Evolutionary conservation across 1,140 invertebrate species (phyloP).

Genomic region (Andrena cerasifolii): DNA sequence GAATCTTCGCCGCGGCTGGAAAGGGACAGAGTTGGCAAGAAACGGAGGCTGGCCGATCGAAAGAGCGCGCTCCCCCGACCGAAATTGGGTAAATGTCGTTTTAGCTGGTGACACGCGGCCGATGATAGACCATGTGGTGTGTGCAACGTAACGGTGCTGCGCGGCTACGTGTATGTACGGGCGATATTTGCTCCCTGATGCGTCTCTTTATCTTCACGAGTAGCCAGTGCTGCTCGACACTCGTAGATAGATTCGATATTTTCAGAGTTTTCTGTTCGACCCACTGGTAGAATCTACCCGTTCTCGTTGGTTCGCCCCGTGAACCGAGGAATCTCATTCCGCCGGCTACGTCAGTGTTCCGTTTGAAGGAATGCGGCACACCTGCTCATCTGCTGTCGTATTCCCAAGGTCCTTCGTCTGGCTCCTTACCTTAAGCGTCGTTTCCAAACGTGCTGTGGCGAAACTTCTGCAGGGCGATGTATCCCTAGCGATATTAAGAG

Average conservation of each 20-base stretch:
- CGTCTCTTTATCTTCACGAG: neutral
- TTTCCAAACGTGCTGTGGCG: neutral
- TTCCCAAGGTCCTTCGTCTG: neutral
- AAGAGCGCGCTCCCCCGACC: slow-evolving; percentile 1
- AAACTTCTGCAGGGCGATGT: neutral
- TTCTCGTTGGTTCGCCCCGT: too few relatives aligned
- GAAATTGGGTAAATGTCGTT: slow-evolving; percentile 40
- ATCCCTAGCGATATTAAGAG: neutral
- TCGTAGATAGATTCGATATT: too few relatives aligned
- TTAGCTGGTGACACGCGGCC: slow-evolving; percentile 37
- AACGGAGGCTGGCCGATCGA: slow-evolving; percentile 5
- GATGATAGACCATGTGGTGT: slow-evolving; percentile 38
- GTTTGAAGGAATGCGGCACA: slow-evolving; percentile 61
- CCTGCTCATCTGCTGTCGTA: slow-evolving; percentile 55
- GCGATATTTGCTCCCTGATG: neutral
- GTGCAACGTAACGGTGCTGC: slow-evolving; percentile 45
- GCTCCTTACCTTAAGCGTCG: neutral
- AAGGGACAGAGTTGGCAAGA: neutral
- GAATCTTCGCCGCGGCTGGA: neutral
- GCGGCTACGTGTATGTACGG: neutral
- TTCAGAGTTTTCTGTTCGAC: neutral
- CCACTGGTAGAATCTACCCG: too few relatives aligned
- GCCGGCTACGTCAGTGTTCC: slow-evolving; percentile 35
- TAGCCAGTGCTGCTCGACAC: too few relatives aligned
- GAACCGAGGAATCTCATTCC: slow-evolving; percentile 28